A percentile compares a stretch with the other conserved stretches of the same genome.
Conservation (phyloP, 2,797 vertebrate genomes). For the Pseudotriccus pelzelni region DNA sequence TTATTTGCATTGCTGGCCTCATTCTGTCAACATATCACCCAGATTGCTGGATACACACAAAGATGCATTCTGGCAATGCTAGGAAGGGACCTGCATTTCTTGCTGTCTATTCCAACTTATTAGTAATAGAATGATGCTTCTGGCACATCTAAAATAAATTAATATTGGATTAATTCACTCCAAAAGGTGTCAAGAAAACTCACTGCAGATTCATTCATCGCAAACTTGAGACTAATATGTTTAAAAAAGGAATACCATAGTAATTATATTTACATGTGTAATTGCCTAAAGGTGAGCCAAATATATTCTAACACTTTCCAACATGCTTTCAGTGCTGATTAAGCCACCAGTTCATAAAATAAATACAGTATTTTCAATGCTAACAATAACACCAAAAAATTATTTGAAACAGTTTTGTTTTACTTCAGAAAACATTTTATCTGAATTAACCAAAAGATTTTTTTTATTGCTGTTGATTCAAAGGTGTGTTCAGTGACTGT, state of each 20-base stretch:
- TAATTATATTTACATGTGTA: conserved; percentile 37
- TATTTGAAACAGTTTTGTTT: neutral
- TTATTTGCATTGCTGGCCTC: conserved; percentile 80
- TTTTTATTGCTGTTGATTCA: neutral
- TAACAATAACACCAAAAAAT: neutral
- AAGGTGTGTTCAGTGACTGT: neutral
- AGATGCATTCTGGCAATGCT: conserved; percentile 70
- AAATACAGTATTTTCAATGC: neutral
- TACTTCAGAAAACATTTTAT: neutral
- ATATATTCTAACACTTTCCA: conserved; percentile 23
- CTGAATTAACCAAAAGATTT: neutral
- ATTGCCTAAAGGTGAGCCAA: conserved; percentile 43
- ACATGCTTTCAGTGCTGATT: neutral
- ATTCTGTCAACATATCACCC: conserved; percentile 87
- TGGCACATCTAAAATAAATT: conserved; percentile 64
- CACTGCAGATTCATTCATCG: neutral
- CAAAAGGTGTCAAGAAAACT: conserved; percentile 27
- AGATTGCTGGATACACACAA: conserved; percentile 79
- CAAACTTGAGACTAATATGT: neutral
- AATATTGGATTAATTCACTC: conserved; percentile 63
- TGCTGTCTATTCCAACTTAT: conserved; percentile 76
- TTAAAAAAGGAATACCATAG: neutral
- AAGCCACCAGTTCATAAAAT: neutral
- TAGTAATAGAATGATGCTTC: conserved; percentile 63
- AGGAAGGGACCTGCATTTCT: conserved; percentile 71